These are phyloP conservation scores for Cactoblastis cactorum DNA, from an alignment of 2,888 invertebrate genomes.

Conservation along the genomic window DNA sequence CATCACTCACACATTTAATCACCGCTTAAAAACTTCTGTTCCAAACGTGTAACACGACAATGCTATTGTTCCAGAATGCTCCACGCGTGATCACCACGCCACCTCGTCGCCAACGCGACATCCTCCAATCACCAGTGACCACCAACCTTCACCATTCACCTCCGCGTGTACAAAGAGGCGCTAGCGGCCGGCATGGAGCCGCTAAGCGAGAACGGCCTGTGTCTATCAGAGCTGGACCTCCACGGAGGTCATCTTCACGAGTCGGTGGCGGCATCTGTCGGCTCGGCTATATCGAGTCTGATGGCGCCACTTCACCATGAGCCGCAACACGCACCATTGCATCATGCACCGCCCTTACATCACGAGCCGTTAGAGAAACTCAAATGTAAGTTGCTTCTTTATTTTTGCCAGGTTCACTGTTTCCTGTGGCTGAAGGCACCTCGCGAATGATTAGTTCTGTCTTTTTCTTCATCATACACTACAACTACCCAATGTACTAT, in stretches of 20 bases:
- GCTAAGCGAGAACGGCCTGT: conserved; percentile 84
- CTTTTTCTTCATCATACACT: too few species aligned
- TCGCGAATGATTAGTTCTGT: too few species aligned
- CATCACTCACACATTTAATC: too few species aligned
- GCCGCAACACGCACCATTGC: conserved; percentile 78
- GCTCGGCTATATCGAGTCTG: conserved; percentile 76
- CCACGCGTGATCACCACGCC: background rate
- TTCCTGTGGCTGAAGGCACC: too few species aligned
- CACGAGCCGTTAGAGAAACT: conserved; percentile 88
- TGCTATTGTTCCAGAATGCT: conserved; percentile 2
- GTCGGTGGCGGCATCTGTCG: conserved; percentile 74
- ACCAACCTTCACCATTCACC: conserved; percentile 71
- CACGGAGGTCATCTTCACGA: conserved; percentile 75
- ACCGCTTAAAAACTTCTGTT: too few species aligned
- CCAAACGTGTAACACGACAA: too few species aligned
- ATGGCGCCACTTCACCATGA: conserved; percentile 78
- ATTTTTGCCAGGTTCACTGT: too few species aligned
- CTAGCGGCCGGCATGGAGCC: conserved; percentile 85
- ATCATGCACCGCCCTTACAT: conserved; percentile 79
- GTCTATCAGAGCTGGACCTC: conserved; percentile 84
- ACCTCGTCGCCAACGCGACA: conserved; percentile 31
- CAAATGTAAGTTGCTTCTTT: conserved; percentile 88
- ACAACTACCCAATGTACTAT: too few species aligned
- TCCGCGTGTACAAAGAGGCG: conserved; percentile 79
- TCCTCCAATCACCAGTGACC: conserved; percentile 29